Evolutionary conservation across 2,113 vertebrate genomes (phyloP).

Genomic region (Ranitomeya variabilis): DNA sequence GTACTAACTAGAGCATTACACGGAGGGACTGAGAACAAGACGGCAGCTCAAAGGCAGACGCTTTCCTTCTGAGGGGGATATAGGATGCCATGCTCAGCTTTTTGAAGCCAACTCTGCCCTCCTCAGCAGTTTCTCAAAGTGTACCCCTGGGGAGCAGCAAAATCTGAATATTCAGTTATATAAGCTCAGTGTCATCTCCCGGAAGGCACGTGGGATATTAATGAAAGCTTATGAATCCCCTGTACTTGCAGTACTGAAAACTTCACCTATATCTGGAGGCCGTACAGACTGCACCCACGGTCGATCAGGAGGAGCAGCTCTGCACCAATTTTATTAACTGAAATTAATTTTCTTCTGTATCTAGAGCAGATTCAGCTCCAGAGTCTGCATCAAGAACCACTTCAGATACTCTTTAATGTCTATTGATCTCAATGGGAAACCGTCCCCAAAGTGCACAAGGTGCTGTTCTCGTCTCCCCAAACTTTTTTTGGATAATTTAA

Average conservation of each 20-base stretch:
- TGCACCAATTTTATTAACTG: not conserved
- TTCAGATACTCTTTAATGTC: too few species aligned
- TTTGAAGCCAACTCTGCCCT: constrained; percentile 1
- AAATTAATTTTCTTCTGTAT: not conserved
- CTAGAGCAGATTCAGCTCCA: too few species aligned
- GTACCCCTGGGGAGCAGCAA: not conserved
- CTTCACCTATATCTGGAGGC: not conserved
- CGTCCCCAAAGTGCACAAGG: too few species aligned
- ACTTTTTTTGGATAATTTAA: too few species aligned
- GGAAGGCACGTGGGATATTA: not conserved
- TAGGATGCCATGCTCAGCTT: not conserved
- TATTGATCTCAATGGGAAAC: too few species aligned
- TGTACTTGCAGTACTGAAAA: not conserved
- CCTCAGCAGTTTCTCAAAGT: constrained; percentile 33
- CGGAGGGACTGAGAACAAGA: constrained; percentile 4
- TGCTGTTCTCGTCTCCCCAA: too few species aligned
- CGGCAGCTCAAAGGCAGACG: not conserved
- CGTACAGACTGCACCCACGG: too few species aligned
- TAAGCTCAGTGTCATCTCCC: not conserved
- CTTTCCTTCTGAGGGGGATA: not conserved
- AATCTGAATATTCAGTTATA: constrained; percentile 15
- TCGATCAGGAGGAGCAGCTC: not conserved
- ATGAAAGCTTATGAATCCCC: not conserved
- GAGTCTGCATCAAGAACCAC: too few species aligned
- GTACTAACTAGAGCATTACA: not conserved